Evolutionary conservation across 2,888 invertebrate genomes (phyloP).

Genomic region (Parnassius orleans): DNA sequence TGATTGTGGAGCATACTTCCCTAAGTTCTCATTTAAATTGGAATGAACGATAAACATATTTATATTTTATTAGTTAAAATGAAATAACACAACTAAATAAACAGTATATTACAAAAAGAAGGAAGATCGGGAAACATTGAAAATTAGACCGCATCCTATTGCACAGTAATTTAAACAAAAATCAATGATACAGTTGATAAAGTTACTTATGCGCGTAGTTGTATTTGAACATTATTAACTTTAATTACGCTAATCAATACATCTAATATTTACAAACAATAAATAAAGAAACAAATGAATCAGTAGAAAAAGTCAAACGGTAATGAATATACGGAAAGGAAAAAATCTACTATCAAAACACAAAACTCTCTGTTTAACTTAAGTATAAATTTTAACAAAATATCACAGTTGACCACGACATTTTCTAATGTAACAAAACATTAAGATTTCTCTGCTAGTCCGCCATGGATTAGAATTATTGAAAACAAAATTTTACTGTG

Average conservation of each 20-base stretch:
- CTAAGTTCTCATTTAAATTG: constrained; percentile 79
- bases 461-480: constrained; percentile 35
- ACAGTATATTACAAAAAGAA: constrained; percentile 63
- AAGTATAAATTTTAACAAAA: constrained; percentile 79
- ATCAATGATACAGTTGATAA: constrained; percentile 33
- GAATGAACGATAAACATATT: constrained; percentile 80
- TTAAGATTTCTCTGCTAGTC: constrained; percentile 42
- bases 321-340: constrained; percentile 47
- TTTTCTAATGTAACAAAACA: constrained; percentile 59
- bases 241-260: constrained; percentile 53
- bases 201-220: constrained; percentile 31
- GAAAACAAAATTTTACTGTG: constrained; percentile 26
- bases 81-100: constrained; percentile 76
- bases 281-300: constrained; percentile 74
- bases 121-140: constrained; percentile 41
- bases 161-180: constrained; percentile 58
- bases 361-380: constrained; percentile 62
- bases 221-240: constrained; percentile 61
- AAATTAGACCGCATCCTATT: constrained; percentile 71
- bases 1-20: constrained; percentile 74
- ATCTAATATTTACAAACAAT: constrained; percentile 76
- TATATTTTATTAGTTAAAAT: constrained; percentile 70
- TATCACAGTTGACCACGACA: constrained; percentile 80
- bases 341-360: constrained; percentile 52
- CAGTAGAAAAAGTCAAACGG: constrained; percentile 51